Percentiles rank a stretch among this genome's conserved stretches.
Conservation (phyloP, 2,888 invertebrate genomes). For the Caenorhabditis drosophilae region DNA sequence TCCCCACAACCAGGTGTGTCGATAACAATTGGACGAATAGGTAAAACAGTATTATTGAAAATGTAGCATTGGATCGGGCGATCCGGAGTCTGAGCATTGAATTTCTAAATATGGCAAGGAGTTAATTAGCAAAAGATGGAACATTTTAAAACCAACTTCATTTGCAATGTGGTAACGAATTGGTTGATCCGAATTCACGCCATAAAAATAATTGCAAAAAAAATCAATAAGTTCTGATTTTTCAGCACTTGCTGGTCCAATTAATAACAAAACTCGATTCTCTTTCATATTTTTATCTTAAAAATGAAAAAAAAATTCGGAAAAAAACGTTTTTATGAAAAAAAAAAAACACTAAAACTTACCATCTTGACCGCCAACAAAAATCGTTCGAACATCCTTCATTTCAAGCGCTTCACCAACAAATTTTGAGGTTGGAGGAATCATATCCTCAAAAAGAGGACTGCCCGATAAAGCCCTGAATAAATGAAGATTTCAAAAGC, state of each 20-base stretch:
- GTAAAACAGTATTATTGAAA: slow-evolving; percentile 52
- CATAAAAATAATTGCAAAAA: slow-evolving; percentile 58
- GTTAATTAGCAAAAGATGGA: not conserved
- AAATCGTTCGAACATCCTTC: slow-evolving; percentile 49
- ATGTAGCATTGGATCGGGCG: slow-evolving; percentile 53
- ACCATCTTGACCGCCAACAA: slow-evolving; percentile 53
- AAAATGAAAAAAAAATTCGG: slow-evolving; percentile 8
- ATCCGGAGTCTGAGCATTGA: slow-evolving; percentile 49
- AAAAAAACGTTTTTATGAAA: slow-evolving; percentile 7
- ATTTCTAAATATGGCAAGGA: slow-evolving; percentile 52
- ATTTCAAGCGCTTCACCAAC: slow-evolving; percentile 54
- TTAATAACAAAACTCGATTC: slow-evolving; percentile 47
- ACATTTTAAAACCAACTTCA: too few species aligned
- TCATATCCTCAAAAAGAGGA: slow-evolving; percentile 41
- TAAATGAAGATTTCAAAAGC: not conserved
- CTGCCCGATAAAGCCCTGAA: slow-evolving; percentile 34
- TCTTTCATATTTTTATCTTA: slow-evolving; percentile 44
- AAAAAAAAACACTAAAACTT: not conserved
- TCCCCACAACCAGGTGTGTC: slow-evolving; percentile 55
- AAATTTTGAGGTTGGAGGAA: slow-evolving; percentile 43
- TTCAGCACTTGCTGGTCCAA: slow-evolving; percentile 48
- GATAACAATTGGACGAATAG: slow-evolving; percentile 50
- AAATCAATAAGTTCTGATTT: slow-evolving; percentile 57
- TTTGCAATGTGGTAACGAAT: slow-evolving; percentile 53
- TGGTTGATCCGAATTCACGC: slow-evolving; percentile 28